A percentile compares a stretch with the other conserved stretches of the same genome.
Conservation (phyloP, 2,888 invertebrate species). For the Lordiphosa andalusiaca region DNA sequence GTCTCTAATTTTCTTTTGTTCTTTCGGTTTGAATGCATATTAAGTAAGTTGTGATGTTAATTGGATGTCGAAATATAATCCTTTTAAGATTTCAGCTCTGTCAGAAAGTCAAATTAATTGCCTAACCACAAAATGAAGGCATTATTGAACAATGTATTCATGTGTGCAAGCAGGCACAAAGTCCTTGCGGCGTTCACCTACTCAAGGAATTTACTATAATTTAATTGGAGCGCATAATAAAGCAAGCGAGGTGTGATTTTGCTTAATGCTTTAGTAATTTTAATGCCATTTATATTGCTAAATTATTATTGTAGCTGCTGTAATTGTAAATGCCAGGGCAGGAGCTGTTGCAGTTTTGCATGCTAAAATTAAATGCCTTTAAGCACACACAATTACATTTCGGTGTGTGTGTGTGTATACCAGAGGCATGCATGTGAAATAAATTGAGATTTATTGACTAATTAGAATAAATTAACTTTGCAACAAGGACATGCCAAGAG, state of each 20-base stretch:
- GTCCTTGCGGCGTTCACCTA: conserved; percentile 9
- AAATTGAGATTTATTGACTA: conserved; percentile 80
- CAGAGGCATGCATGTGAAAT: conserved; percentile 43
- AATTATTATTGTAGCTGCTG: conserved; percentile 25
- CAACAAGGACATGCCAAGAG: conserved; percentile 55
- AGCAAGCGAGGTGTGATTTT: conserved; percentile 59
- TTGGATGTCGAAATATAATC: no score
- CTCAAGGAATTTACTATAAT: conserved; percentile 35
- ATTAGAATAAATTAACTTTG: conserved; percentile 78
- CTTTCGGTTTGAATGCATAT: no score
- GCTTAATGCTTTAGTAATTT: conserved; percentile 59
- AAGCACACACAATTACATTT: conserved; percentile 26
- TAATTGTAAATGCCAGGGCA: conserved; percentile 28
- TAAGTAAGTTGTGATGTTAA: no score
- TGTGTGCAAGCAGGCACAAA: not conserved
- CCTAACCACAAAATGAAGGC: no score
- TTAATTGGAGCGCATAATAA: conserved; percentile 42
- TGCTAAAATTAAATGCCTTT: conserved; percentile 32
- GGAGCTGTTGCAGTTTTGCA: conserved; percentile 34
- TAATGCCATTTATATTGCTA: conserved; percentile 44
- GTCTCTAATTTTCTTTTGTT: no score
- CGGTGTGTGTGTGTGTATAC: no score
- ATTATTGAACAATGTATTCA: no score
- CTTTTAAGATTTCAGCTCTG: no score
- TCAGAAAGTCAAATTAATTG: no score